Evolutionary conservation across 2,888 invertebrate species (phyloP).

Genomic region (Sphinx pinastri): DNA sequence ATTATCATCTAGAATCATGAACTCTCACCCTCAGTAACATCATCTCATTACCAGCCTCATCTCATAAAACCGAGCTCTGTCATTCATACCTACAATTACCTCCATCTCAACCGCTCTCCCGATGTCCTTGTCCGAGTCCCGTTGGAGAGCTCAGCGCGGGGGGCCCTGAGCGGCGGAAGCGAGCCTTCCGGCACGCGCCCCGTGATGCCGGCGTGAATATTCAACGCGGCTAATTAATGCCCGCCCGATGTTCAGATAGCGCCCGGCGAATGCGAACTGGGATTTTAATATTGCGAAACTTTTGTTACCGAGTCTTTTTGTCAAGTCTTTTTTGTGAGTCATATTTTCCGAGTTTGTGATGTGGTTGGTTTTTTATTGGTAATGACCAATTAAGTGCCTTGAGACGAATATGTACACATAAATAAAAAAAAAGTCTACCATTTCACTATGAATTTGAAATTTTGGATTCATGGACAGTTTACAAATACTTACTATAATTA

Average conservation of each 20-base stretch:
- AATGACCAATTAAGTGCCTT: too few relatives aligned
- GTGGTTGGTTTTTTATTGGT: background rate
- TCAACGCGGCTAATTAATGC: slow-evolving; percentile 66
- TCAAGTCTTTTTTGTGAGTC: background rate
- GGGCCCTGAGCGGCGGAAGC: slow-evolving; percentile 66
- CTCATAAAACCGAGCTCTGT: too few relatives aligned
- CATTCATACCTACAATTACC: background rate
- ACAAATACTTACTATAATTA: background rate
- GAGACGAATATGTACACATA: background rate
- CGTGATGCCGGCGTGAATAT: slow-evolving; percentile 56
- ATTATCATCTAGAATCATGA: too few relatives aligned
- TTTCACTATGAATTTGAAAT: too few relatives aligned
- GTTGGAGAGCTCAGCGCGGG: slow-evolving; percentile 50
- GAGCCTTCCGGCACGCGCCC: slow-evolving; percentile 62
- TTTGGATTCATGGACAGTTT: too few relatives aligned
- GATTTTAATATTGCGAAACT: slow-evolving; percentile 7
- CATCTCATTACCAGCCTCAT: too few relatives aligned
- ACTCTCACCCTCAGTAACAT: too few relatives aligned
- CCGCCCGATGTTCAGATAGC: background rate
- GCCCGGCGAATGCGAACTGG: background rate
- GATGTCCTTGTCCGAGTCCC: slow-evolving; percentile 40
- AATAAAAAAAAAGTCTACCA: too few relatives aligned
- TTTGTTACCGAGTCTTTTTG: background rate
- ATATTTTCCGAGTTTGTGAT: background rate
- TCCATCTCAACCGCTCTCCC: slow-evolving; percentile 12